Percentiles rank a stretch among this genome's conserved stretches.
Evolutionary conservation across 2,888 invertebrate genomes (phyloP).

Genomic region (Choristoneura rosaceana): DNA sequence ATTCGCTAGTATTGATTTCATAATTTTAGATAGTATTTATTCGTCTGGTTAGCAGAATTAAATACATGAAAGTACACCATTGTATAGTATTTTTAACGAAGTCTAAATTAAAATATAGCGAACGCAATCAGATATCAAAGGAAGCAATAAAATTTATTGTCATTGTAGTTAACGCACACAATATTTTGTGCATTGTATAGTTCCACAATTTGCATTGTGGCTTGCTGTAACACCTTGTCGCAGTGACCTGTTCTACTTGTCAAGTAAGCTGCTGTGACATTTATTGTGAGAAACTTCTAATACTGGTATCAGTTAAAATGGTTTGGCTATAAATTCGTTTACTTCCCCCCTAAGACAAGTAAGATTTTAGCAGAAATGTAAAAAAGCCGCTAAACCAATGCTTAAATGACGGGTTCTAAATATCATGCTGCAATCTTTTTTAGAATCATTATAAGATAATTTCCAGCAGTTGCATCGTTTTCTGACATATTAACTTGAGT

Average conservation of each 20-base stretch:
- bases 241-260: not conserved
- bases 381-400: conserved; percentile 7
- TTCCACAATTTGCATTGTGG: not conserved
- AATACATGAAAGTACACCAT: conserved; percentile 36
- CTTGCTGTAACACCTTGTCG: not conserved
- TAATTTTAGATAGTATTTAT: conserved; percentile 50
- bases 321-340: not conserved
- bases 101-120: conserved; percentile 30
- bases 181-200: conserved; percentile 9
- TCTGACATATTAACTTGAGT: not conserved
- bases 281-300: not conserved
- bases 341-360: conserved; percentile 2
- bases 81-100: conserved; percentile 38
- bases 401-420: conserved; percentile 18
- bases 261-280: not conserved
- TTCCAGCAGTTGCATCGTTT: conserved; percentile 11
- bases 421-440: conserved; percentile 22
- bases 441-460: conserved; percentile 19
- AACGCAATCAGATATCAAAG: conserved; percentile 25
- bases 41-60: conserved; percentile 37
- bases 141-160: conserved; percentile 21
- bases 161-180: conserved; percentile 2
- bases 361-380: conserved; percentile 34
- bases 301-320: not conserved
- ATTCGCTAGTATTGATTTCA: conserved; percentile 52